Conservation (phyloP, 2,113 vertebrate genomes). For the Tachysurus fulvidraco region DNA sequence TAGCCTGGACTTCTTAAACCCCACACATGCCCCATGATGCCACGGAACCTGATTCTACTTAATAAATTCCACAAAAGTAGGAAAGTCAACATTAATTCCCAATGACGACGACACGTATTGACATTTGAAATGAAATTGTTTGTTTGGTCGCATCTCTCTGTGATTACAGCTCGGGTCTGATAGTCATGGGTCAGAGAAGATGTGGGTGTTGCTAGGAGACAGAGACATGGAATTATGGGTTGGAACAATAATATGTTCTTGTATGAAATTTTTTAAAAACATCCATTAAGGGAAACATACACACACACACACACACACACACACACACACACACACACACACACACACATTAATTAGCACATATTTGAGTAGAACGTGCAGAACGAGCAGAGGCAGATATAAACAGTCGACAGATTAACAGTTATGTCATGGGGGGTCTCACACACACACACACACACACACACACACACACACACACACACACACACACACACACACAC, state of each 20-base stretch:
- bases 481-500: background rate
- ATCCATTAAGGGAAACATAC: background rate
- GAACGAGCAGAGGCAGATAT: background rate
- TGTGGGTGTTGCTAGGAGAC: slow-evolving; percentile 32
- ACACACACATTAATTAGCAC: background rate
- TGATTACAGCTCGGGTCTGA: background rate
- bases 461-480: no score
- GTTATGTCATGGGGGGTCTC: background rate
- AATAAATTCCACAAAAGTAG: slow-evolving; percentile 8
- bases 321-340: background rate
- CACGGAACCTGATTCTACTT: background rate
- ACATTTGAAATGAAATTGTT: slow-evolving; percentile 3
- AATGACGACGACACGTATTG: background rate
- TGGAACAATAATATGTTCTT: background rate
- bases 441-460: no score
- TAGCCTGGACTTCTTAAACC: background rate
- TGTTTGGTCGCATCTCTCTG: background rate
- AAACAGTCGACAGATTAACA: background rate
- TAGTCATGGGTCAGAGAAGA: background rate
- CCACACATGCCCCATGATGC: no score
- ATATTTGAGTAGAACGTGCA: background rate
- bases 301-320: no score
- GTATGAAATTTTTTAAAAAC: background rate
- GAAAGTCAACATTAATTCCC: slow-evolving; percentile 10
- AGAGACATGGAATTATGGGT: slow-evolving; percentile 7